Conservation (phyloP, 2,797 vertebrate genomes). For the Zalophus californianus region DNA sequence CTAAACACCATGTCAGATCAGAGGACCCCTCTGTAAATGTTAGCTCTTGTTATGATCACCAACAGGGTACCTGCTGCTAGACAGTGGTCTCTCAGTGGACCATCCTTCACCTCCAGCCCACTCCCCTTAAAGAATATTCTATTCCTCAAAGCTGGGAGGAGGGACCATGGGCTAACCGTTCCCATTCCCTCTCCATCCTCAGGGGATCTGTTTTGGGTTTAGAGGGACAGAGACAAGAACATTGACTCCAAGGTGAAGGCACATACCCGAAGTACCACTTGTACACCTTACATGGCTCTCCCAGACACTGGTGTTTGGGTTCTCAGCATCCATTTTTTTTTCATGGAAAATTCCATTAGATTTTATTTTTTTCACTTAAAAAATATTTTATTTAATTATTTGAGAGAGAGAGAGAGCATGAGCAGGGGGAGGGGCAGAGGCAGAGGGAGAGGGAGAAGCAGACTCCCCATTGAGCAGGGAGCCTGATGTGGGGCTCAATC, state of each 20-base stretch:
- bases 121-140: not conserved
- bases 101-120: not conserved
- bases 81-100: rapidly evolving
- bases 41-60: not conserved
- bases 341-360: not conserved
- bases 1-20: not conserved
- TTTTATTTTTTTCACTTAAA: no score
- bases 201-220: not conserved
- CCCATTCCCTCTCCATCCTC: rapidly evolving
- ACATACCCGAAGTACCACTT: not conserved
- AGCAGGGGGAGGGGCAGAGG: no score
- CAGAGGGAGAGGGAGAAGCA: no score
- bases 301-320: not conserved
- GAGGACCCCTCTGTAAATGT: no score
- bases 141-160: not conserved
- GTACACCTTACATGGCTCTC: not conserved
- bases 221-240: not conserved
- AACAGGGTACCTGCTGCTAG: not conserved
- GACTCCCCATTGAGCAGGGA: no score
- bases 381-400: no score
- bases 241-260: not conserved
- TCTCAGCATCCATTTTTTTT: not conserved
- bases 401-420: no score
- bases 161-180: no score
- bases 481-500: no score